Base-by-base conservation (phyloP, 2,888 invertebrate genomes). In the Phyllotreta striolata region DNA sequence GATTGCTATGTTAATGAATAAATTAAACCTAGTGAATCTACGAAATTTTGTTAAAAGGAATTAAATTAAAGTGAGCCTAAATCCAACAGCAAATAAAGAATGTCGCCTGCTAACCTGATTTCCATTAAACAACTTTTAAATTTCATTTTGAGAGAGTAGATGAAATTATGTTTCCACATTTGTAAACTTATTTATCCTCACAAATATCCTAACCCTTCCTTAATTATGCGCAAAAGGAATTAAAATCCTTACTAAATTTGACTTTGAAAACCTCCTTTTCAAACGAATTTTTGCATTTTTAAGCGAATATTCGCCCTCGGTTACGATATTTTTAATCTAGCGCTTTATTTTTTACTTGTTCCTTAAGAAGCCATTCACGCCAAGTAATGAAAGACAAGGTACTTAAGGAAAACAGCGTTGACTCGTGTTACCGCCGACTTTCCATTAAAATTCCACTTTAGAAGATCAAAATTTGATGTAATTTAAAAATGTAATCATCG, bases 21-120 rank as follows among this genome's bases (percentile, higher is more conserved):
- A n/a, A n/a, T n/a, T n/a, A n/a, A n/a, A n/a, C 55, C 24, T 55
- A 43, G 35, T 40, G n/a, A 43, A 54, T 40, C 40, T 54, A 54
- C 39, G 24, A 41, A 55, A 55, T 34, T 55, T 38, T 13, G 41
- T 54, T 6, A 34, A 39, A 54, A 39, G 40, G 5, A 55, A 43
- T 24, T 10, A 6, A 40, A 14, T 24, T 55, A 55, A 24, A 24
- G 24, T 24, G 4, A 24, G 24, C 24, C 2, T 24, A 24, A 24
- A 24, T 24, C 4, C 4, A 3, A 1, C 24, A 24, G 24, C 24
- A 24, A 24, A 3, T 24, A 24, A 24, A 24, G 24, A 24, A 24
- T 24, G 24, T 24, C 24, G 24, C 2, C 24, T 24, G 24, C 24
- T 24, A 24, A 24, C 4, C 24, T 4, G 24, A 24, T 24, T 24